Percentiles rank a stretch among this genome's conserved stretches.
These are phyloP conservation scores for Microctonus hyperodae DNA, from an alignment of 2,888 invertebrate genomes.

Conservation along the genomic window DNA sequence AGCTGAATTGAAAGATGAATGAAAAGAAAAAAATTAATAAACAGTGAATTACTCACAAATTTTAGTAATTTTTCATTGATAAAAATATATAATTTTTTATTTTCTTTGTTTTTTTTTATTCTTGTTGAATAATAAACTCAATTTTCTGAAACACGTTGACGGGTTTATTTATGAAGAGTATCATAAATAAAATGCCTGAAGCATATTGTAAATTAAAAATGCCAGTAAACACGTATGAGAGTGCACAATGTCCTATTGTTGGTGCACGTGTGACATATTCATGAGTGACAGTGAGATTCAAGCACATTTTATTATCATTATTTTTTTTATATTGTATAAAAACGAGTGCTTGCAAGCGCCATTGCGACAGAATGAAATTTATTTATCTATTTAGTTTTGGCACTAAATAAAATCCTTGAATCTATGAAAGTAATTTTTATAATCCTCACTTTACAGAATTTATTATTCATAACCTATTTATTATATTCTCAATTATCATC, in stretches of 20 bases:
- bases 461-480: not conserved
- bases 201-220: conserved; percentile 53
- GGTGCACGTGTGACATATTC: conserved; percentile 45
- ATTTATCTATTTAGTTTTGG: not conserved
- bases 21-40: no score
- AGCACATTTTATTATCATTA: conserved; percentile 33
- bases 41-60: no score
- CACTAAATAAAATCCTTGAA: no score
- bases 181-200: conserved; percentile 21
- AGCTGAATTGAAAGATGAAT: not conserved
- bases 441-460: not conserved
- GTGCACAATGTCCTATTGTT: conserved; percentile 50
- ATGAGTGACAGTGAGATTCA: conserved; percentile 32
- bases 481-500: not conserved
- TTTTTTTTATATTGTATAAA: not conserved
- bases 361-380: not conserved
- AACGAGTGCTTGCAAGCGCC: not conserved
- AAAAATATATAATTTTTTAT: no score
- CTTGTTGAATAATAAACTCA: no score
- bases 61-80: no score
- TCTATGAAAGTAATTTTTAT: conserved; percentile 9
- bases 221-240: conserved; percentile 36
- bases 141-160: no score
- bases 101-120: no score
- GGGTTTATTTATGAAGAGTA: no score